These are phyloP conservation scores for Timema podura DNA, from an alignment of 2,888 invertebrate species.

Conservation along the genomic window DNA sequence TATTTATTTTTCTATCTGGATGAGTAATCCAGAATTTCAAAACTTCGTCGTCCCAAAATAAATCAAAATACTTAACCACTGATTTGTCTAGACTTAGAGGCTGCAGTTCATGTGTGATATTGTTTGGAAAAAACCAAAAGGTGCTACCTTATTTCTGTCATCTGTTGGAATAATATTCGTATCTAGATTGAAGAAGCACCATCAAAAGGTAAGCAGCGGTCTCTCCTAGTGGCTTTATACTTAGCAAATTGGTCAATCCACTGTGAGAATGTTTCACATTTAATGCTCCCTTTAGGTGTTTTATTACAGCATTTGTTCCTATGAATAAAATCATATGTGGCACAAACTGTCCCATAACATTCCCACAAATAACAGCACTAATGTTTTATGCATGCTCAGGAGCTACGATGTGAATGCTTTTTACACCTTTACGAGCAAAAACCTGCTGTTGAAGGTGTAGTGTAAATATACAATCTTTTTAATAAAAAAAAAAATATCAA, in stretches of 20 bases:
- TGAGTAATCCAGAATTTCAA: constrained; percentile 12
- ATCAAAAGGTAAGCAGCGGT: constrained; percentile 9
- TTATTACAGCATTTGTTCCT: constrained; percentile 10
- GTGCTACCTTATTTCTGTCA: constrained; percentile 5
- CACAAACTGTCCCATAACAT: constrained; percentile 13
- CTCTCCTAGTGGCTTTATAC: constrained; percentile 4
- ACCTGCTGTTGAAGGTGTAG: no score
- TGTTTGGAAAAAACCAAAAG: constrained; percentile 9
- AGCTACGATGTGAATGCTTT: neutral
- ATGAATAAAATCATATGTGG: constrained; percentile 11
- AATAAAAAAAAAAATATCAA: constrained; percentile 1
- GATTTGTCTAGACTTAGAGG: neutral
- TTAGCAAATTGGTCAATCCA: constrained; percentile 6
- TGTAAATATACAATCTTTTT: constrained; percentile 10
- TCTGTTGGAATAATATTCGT: constrained; percentile 3
- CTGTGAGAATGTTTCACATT: constrained; percentile 13
- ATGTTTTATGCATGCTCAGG: neutral
- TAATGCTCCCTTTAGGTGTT: constrained; percentile 11
- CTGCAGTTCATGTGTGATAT: constrained; percentile 2
- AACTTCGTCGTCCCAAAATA: constrained; percentile 1
- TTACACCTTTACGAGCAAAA: constrained; percentile 11
- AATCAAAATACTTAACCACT: neutral
- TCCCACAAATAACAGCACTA: constrained; percentile 3
- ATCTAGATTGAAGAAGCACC: constrained; percentile 11
- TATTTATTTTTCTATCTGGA: constrained; percentile 11